phyloP scores from a whole-genome alignment of 2,888 invertebrate species.

The Conops quadrifasciatus region DNA sequence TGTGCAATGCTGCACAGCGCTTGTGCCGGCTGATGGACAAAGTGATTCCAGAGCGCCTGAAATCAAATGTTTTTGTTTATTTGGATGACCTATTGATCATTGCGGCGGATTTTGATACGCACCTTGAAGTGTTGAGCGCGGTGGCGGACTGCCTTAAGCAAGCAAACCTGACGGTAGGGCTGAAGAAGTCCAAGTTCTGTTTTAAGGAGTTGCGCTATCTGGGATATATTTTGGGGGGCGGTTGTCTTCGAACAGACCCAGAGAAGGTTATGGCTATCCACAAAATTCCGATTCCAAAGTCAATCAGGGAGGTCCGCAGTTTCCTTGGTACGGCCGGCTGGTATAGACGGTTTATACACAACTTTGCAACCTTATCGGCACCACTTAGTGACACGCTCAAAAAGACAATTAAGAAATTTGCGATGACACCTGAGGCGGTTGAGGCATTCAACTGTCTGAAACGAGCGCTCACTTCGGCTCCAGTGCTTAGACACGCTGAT shows the following conservation, averaged over 20 bases:
- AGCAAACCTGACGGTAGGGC: slow-evolving; percentile 37
- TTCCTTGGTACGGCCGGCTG: slow-evolving; percentile 44
- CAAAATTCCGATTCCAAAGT: slow-evolving; percentile 29
- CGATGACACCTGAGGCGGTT: not conserved
- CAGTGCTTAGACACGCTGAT: slow-evolving; percentile 14
- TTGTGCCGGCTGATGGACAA: not conserved
- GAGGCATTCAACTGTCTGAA: slow-evolving; percentile 26
- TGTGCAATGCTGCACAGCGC: slow-evolving; percentile 11
- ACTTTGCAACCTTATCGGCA: slow-evolving; percentile 34
- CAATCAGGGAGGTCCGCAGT: slow-evolving; percentile 38
- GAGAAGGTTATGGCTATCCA: slow-evolving; percentile 35
- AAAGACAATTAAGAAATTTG: slow-evolving; percentile 23
- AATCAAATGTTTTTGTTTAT: slow-evolving; percentile 11
- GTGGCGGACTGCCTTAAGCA: slow-evolving; percentile 32
- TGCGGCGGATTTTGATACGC: slow-evolving; percentile 34
- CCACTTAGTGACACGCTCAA: slow-evolving; percentile 32
- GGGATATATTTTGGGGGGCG: slow-evolving; percentile 36
- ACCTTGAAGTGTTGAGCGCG: slow-evolving; percentile 28
- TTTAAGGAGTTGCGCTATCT: slow-evolving; percentile 40
- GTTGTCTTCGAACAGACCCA: slow-evolving; percentile 32
- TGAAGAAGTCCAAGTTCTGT: slow-evolving; percentile 37
- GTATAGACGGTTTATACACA: slow-evolving; percentile 42
- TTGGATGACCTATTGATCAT: slow-evolving; percentile 37
- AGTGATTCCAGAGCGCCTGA: not conserved
- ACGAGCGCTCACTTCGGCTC: slow-evolving; percentile 21